Evolutionary conservation across 2,113 vertebrate genomes (phyloP), one percentile per base, ranked within the genome.

Genomic region (Rana temporaria): DNA sequence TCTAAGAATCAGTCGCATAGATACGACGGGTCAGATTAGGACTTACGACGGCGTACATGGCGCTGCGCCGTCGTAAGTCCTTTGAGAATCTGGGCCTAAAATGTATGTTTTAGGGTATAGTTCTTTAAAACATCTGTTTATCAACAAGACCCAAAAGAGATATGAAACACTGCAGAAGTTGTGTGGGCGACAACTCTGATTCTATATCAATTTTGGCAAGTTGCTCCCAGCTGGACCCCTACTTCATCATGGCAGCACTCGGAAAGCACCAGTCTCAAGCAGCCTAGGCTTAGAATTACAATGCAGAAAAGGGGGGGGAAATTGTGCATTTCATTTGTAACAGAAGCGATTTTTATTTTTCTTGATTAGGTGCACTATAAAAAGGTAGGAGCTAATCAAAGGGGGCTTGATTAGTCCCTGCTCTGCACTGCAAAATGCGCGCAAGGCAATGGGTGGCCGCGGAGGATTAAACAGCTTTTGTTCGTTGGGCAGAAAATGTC

Each of bases 121-220:
- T 12, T 14, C 42, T 48, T 48, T 48, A 48, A 48, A 48, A 48
- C 42, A 60, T 14, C 56, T 75, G 56, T 75, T 75, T 75, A 75
- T 32, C 59, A 34, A 32, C 56, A 17, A 19, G 56, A 24, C 22
- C 34, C 20, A 34, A 67, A 78, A 56, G 11, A 56, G 62, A 67
- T 78, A 78, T n/a, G 30, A 78, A 78, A 78, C 76, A 78, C 18
- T 22, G 30, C 63, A 67, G 52, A 67, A 26, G 64, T 38, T 57
- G 65, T 22, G 77, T 79, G 56, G 77, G 65, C 34, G 32, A 69
- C 20, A 59, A 22, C 65, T 42, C 38, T 57, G 52, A 79, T 55
- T 59, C 59, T 38, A 24, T 38, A 55, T 32, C 55, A 57, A 79
- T 38, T 59, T 59, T 57, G 63, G 77, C 55, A 65, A 59, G 65